phyloP scores from a whole-genome alignment of 2,888 invertebrate genomes.

The Drosophila greeni region DNA sequence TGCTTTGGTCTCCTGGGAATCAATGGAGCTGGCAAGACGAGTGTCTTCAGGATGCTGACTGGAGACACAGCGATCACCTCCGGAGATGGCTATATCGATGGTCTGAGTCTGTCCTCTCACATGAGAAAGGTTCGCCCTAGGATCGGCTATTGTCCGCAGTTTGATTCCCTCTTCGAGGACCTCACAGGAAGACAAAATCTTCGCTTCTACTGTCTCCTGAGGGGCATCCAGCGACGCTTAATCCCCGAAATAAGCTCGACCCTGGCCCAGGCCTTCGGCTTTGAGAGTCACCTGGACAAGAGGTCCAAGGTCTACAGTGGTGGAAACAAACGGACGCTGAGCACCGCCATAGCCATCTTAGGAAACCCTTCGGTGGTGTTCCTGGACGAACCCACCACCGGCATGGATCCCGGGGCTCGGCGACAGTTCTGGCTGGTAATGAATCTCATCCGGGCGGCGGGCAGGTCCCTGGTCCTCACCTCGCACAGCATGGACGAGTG shows the following conservation, averaged over 20 bases:
- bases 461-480: slow-evolving; percentile 87
- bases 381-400: slow-evolving; percentile 83
- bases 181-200: slow-evolving; percentile 85
- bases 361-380: slow-evolving; percentile 84
- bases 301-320: slow-evolving; percentile 82
- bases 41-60: slow-evolving; percentile 92
- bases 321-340: slow-evolving; percentile 85
- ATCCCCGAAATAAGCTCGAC: slow-evolving; percentile 57
- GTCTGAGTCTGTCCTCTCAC: slow-evolving; percentile 79
- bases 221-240: slow-evolving; percentile 80
- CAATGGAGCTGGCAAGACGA: slow-evolving; percentile 91
- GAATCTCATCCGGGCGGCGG: slow-evolving; percentile 82
- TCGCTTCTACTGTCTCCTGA: slow-evolving; percentile 81
- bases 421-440: slow-evolving; percentile 88
- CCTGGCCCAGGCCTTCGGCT: slow-evolving; percentile 80
- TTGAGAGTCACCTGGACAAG: slow-evolving; percentile 82
- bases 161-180: slow-evolving; percentile 84
- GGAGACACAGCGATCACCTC: slow-evolving; percentile 85
- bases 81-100: slow-evolving; percentile 84
- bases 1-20: slow-evolving; percentile 89
- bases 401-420: slow-evolving; percentile 79
- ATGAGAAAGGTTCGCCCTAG: slow-evolving; percentile 80
- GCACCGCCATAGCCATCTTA: slow-evolving; percentile 84
- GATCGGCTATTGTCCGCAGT: slow-evolving; percentile 86
- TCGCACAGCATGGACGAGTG: slow-evolving; percentile 92